A percentile compares a stretch with the other conserved stretches of the same genome.
Conservation (phyloP, 2,888 invertebrate species). For the Mesorhabditis spiculigera region DNA sequence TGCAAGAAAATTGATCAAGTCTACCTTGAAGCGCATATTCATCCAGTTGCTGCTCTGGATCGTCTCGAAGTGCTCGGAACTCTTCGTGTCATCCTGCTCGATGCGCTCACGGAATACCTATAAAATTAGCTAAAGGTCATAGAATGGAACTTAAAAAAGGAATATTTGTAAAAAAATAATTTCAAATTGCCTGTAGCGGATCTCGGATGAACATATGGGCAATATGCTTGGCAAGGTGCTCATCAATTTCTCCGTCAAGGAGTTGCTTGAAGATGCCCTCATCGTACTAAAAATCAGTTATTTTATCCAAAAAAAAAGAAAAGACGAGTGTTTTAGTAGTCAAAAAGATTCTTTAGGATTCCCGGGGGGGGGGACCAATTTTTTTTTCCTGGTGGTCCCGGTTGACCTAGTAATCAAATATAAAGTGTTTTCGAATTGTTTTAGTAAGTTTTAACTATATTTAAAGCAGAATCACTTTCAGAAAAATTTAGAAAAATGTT, state of each 20-base stretch:
- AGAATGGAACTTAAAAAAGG: not conserved
- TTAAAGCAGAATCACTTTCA: too few species aligned
- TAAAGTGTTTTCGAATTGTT: too few species aligned
- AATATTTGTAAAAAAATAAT: constrained; percentile 10
- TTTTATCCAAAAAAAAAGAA: not conserved
- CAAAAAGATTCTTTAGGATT: too few species aligned
- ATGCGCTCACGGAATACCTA: constrained; percentile 77
- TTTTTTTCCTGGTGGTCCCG: too few species aligned
- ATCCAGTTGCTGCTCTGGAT: constrained; percentile 59
- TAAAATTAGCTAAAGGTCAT: not conserved
- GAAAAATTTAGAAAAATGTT: too few species aligned
- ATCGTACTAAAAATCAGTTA: constrained; percentile 69
- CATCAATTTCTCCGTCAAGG: constrained; percentile 83
- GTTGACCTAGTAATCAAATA: too few species aligned
- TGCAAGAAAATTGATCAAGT: not conserved
- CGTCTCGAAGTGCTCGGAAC: constrained; percentile 93
- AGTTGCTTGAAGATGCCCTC: constrained; percentile 77
- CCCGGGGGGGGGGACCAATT: too few species aligned
- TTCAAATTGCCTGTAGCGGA: constrained; percentile 72
- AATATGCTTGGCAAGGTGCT: constrained; percentile 85
- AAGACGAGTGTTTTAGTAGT: too few species aligned
- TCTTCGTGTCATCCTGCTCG: constrained; percentile 84
- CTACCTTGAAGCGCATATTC: constrained; percentile 54
- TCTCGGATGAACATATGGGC: constrained; percentile 97
- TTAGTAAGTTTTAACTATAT: too few species aligned